Base-by-base conservation (phyloP, 2,888 invertebrate species). In the Bugulina stolonifera region DNA sequence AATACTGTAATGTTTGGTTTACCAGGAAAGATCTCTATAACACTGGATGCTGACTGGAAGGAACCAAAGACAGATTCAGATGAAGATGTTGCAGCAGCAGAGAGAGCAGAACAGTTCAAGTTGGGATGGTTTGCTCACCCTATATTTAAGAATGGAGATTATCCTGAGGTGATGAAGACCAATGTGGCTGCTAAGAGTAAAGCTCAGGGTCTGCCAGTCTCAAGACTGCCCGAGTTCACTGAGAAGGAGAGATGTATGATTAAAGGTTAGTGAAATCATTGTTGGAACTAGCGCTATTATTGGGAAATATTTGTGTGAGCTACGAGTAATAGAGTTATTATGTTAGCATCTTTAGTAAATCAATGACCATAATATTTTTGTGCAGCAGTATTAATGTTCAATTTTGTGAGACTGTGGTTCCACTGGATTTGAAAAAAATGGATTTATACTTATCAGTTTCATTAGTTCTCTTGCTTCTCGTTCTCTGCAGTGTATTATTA, bases 121-220 rank as follows among this genome's bases (percentile, higher is more conserved):
- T 75, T 80, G 58, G 82, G 81, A 3, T 80, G 80, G 80, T 83
- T 78, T 73, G 81, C 79, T 0, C 77, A 81, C 72, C 81, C 83
- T 1, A 78, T 83, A n/a, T 77, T 52, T 52, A 77, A 79, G 1
- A 73, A 78, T 71, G 83, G 83, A 14, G 77, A 77, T 72, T 77
- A 77, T 58, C 77, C 77, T 3, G 71, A 69, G 1, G 75, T 79
- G 1, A 80, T 81, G 80, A 79, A 79, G 54, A 57, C 73, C 55
- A 73, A 74, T 23, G 75, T 81, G 1, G 77, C 72, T 18, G 75
- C 76, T 29, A 77, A 77, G 55, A 81, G 80, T 73, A 58, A 34
- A 27, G 73, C 73, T 14, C 79, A 81, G 64, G 77, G 78, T 2
- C 75, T 76, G 1, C 74, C 64, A 0, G 23, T 75, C 5, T 79